Percentiles rank a stretch among this genome's conserved stretches.
Conservation (phyloP, 2,113 vertebrate genomes). For the Phrynocephalus versicolor region DNA sequence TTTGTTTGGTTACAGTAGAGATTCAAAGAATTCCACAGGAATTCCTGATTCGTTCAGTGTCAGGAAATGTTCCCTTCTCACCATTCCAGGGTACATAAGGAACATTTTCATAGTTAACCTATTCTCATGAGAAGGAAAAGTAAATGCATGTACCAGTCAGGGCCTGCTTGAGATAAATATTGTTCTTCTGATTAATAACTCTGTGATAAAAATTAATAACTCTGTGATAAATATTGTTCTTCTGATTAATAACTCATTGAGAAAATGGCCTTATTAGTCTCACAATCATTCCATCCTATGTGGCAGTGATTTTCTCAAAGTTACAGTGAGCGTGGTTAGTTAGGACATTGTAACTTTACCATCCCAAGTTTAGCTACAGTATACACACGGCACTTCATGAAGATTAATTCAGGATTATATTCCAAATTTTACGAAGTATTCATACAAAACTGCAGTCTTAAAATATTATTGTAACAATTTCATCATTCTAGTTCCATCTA, state of each 20-base stretch:
- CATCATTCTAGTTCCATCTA: no score
- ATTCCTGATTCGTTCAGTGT: background rate
- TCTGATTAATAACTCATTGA: background rate
- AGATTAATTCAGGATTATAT: background rate
- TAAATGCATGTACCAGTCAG: background rate
- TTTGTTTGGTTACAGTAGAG: no score
- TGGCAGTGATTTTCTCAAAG: background rate
- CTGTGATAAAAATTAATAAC: no score
- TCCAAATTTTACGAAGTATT: background rate
- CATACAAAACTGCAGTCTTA: no score
- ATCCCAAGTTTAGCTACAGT: background rate
- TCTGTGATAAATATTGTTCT: background rate
- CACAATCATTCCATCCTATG: background rate
- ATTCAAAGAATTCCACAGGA: background rate
- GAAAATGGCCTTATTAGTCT: background rate
- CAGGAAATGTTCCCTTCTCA: background rate
- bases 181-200: background rate
- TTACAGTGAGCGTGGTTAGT: background rate
- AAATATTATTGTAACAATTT: no score
- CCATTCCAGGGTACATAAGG: background rate
- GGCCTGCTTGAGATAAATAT: background rate
- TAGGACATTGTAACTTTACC: background rate
- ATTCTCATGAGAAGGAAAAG: background rate
- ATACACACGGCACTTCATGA: background rate
- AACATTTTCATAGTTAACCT: background rate